Evolutionary conservation across 2,888 invertebrate genomes (phyloP), one percentile per base, ranked within the genome.

Genomic region (Eurytoma californica): DNA sequence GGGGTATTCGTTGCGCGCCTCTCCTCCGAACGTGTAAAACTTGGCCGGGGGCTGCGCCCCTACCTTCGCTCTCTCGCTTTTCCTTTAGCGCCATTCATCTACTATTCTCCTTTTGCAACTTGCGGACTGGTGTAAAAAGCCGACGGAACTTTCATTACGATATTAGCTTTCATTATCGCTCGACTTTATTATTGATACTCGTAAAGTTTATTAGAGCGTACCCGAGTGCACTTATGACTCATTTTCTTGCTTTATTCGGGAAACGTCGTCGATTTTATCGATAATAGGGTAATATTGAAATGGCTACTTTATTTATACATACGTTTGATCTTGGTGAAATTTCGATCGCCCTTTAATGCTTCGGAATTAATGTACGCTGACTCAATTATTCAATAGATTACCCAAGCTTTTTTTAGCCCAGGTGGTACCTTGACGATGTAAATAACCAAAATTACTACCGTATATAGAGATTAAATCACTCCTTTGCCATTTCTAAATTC

Each of bases 11-110:
- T 39, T 39, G 67, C 75, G 66, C 55, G 24, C 75, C 61, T 7
- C 18, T 39, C 28, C 58, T 57, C 63, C 74, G 57, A 69, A 65
- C 70, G 60, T 75, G 70, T 55, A 73, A 73, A 80, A 80, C 80
- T 77, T 80, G 68, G 63, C 67, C 69, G n/a, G 49, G 49, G 66
- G 63, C 63, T 73, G 47, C 28, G 69, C 68, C 47, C 67, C 20
- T 72, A 18, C 49, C 39, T 67, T 4, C 24, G 24, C 24, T 24
- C 57, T 55, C 39, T 39, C 39, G 13, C 63, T 39, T 16, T 18
- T 18, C 13, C 53, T 39, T 30, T 13, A 16, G n/a, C 16, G 5
- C 75, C 1, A 58, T 24, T 20, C 3, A 0, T n/a, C 18, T 39
- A 39, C 39, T 2, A 39, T 16, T 39, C 16, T 28, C 7, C 60